Conservation (phyloP, 2,888 invertebrate species). For the Sialis lutaria region DNA sequence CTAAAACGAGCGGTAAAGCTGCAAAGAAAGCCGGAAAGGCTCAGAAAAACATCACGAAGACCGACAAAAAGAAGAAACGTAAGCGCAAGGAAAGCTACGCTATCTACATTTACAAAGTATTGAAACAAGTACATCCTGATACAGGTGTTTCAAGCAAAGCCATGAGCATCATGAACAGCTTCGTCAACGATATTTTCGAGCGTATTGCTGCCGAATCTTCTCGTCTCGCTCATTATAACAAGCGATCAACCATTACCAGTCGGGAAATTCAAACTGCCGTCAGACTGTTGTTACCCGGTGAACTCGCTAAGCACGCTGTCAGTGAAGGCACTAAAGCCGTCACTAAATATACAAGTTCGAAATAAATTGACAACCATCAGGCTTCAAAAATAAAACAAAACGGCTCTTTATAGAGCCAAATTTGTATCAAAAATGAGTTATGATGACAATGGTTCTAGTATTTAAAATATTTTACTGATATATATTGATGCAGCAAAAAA, state of each 20-base stretch:
- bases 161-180: conserved; percentile 58
- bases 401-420: too few relatives aligned
- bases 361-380: conserved; percentile 7
- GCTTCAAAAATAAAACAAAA: too few relatives aligned
- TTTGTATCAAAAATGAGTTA: too few relatives aligned
- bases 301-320: conserved; percentile 29
- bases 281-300: conserved; percentile 48
- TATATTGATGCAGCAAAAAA: too few relatives aligned
- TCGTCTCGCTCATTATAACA: conserved; percentile 41
- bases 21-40: conserved; percentile 36
- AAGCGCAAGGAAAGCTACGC: conserved; percentile 39
- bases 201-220: conserved; percentile 46
- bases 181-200: conserved; percentile 58
- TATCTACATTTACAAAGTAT: conserved; percentile 41
- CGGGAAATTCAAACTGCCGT: conserved; percentile 54
- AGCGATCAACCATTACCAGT: conserved; percentile 45
- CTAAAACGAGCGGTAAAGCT: conserved; percentile 24
- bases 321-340: too few relatives aligned
- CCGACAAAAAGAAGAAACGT: conserved; percentile 37
- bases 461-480: too few relatives aligned
- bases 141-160: conserved; percentile 50
- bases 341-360: conserved; percentile 17
- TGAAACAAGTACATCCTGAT: conserved; percentile 42
- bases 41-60: conserved; percentile 35
- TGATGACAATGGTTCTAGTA: too few relatives aligned